Percentiles rank a stretch among this genome's conserved stretches.
phyloP scores from a whole-genome alignment of 2,888 invertebrate genomes.

The Platycheirus albimanus region DNA sequence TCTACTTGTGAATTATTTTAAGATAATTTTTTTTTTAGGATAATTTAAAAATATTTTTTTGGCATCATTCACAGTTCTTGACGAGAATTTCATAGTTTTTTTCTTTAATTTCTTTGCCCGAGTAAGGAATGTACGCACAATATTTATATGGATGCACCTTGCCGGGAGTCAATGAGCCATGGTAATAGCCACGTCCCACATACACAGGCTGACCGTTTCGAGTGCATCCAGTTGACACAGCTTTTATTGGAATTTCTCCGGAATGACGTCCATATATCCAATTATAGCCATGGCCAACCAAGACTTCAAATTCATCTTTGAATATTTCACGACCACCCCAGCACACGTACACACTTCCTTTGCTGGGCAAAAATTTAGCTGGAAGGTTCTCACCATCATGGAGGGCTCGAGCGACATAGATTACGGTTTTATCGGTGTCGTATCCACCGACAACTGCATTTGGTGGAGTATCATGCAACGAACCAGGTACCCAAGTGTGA shows the following conservation, averaged over 20 bases:
- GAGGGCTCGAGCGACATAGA: conserved; percentile 82
- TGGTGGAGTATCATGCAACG: conserved; percentile 81
- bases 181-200: conserved; percentile 84
- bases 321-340: conserved; percentile 84
- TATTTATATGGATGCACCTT: conserved; percentile 84
- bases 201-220: conserved; percentile 84
- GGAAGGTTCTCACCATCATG: conserved; percentile 86
- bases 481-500: conserved; percentile 77
- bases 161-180: conserved; percentile 85
- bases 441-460: conserved; percentile 81
- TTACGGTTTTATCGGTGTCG: conserved; percentile 80
- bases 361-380: conserved; percentile 86
- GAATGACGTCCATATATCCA: conserved; percentile 83
- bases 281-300: conserved; percentile 84
- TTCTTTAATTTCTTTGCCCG: conserved; percentile 81
- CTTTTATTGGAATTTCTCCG: conserved; percentile 84
- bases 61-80: too few species aligned
- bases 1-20: too few species aligned
- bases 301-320: conserved; percentile 83
- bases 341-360: conserved; percentile 84
- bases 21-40: too few species aligned
- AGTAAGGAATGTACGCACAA: conserved; percentile 83
- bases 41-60: too few species aligned
- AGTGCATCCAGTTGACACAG: conserved; percentile 82
- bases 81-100: conserved; percentile 82